Base-by-base conservation (phyloP, 2,888 invertebrate species). In the Caenorhabditis sp. region DNA sequence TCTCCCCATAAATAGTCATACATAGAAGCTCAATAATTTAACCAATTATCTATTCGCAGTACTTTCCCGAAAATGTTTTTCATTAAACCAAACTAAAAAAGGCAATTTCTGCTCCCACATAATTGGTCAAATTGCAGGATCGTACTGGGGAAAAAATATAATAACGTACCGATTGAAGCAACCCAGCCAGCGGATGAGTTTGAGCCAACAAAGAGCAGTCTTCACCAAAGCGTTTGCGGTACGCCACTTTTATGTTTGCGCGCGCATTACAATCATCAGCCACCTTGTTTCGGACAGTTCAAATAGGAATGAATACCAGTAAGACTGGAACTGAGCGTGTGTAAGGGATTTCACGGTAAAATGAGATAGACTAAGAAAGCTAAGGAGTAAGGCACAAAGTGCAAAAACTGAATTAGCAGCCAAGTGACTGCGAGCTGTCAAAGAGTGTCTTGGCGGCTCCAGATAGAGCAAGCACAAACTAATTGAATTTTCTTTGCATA, bases 121-220 rank as follows among this genome's bases (percentile, higher is more conserved):
- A 24, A 66, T 55, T 56, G 39, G 32, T 22, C 45, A 52, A 52
- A 62, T 75, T 79, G 61, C 56, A 86, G 88, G 88, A 13, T 87
- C 87, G 6, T 88, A 83, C 53, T 88, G 88, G 88, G 84, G 86
- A 8, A 84, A 83, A n/a, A 80, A 78, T 35, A 66, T 80, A 8
- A 83, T 88, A 43, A 85, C 84, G 41, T 88, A 88, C 77, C 78
- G 82, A 70, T 84, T 88, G 52, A 78, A 71, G 43, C 46, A 78
- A 24, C 80, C 80, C 32, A 80, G 83, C 32, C 50, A 70, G 13
- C 52, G 78, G 45, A 65, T 87, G 68, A 66, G 78, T 27, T 55
- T 62, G 26, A 63, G 63, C 26, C 72, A 77, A 48, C 77, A 83
- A 62, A 78, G 79, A 52, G 50, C 50, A 35, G 79, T 85, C 13